Conservation (phyloP, 1,140 invertebrate species). For the Mactra quadrangularis region DNA sequence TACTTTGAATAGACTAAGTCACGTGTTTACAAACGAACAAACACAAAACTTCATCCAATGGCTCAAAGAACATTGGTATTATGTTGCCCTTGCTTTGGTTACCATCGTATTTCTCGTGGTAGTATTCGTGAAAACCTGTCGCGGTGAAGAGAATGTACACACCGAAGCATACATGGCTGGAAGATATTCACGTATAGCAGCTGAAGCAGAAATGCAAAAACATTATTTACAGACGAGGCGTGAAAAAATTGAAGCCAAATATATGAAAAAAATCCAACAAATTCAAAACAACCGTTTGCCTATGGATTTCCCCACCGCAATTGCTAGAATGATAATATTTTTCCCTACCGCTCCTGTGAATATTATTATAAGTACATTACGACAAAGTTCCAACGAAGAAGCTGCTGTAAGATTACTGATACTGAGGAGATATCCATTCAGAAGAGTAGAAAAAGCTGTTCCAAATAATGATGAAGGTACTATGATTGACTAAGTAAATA, state of each 20-base stretch:
- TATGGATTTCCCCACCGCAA: constrained; percentile 46
- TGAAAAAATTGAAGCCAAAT: constrained; percentile 1
- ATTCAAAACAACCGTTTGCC: background rate
- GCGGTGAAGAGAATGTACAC: constrained; percentile 26
- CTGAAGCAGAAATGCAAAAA: constrained; percentile 48
- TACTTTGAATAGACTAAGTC: constrained; percentile 53
- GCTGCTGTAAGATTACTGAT: constrained; percentile 61
- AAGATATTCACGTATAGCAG: constrained; percentile 45
- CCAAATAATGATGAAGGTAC: no score
- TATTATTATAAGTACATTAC: constrained; percentile 39
- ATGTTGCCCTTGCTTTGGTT: constrained; percentile 60
- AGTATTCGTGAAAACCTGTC: constrained; percentile 28
- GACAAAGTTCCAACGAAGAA: constrained; percentile 60
- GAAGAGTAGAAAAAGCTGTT: constrained; percentile 19
- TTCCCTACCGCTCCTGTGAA: constrained; percentile 61
- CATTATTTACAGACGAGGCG: constrained; percentile 29
- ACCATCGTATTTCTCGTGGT: constrained; percentile 8
- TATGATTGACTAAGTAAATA: no score
- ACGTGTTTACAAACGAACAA: constrained; percentile 57
- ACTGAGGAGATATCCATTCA: constrained; percentile 56
- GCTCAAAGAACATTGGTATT: constrained; percentile 71
- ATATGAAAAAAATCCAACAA: constrained; percentile 37
- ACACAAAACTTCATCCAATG: constrained; percentile 60
- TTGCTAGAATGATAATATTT: constrained; percentile 63
- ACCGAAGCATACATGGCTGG: constrained; percentile 58